Conservation (phyloP, 2,888 invertebrate species). For the Agrotis puta region DNA sequence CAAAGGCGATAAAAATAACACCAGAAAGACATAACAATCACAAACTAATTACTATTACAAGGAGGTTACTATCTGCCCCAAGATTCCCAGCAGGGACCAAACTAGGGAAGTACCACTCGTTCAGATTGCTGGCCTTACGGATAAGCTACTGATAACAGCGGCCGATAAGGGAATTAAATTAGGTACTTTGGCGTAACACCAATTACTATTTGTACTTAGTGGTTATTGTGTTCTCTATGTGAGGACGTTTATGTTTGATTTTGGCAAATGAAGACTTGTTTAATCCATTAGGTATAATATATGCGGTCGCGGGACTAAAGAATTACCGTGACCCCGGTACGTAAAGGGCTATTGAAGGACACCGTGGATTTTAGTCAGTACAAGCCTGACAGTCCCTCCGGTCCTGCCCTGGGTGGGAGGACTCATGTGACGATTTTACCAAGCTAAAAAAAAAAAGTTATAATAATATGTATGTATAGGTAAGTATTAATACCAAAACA, state of each 20-base stretch:
- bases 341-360: too few relatives aligned
- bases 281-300: too few relatives aligned
- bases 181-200: conserved; percentile 74
- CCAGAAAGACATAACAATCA: conserved; percentile 38
- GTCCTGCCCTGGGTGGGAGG: too few relatives aligned
- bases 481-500: too few relatives aligned
- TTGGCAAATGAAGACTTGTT: background rate
- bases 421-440: too few relatives aligned
- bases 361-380: too few relatives aligned
- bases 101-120: conserved; percentile 61
- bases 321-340: too few relatives aligned
- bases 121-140: conserved; percentile 62
- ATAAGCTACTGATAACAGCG: conserved; percentile 78
- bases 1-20: conserved; percentile 3
- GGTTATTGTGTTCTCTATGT: conserved; percentile 35
- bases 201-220: conserved; percentile 67
- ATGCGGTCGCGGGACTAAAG: too few relatives aligned
- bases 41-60: conserved; percentile 35
- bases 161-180: conserved; percentile 85
- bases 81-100: conserved; percentile 36
- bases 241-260: conserved; percentile 15
- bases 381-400: too few relatives aligned
- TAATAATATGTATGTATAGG: too few relatives aligned
- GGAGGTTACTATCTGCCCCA: conserved; percentile 25
- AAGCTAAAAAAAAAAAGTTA: too few relatives aligned